Conservation (phyloP, 2,797 vertebrate genomes). For the Gambusia yucatana region DNA sequence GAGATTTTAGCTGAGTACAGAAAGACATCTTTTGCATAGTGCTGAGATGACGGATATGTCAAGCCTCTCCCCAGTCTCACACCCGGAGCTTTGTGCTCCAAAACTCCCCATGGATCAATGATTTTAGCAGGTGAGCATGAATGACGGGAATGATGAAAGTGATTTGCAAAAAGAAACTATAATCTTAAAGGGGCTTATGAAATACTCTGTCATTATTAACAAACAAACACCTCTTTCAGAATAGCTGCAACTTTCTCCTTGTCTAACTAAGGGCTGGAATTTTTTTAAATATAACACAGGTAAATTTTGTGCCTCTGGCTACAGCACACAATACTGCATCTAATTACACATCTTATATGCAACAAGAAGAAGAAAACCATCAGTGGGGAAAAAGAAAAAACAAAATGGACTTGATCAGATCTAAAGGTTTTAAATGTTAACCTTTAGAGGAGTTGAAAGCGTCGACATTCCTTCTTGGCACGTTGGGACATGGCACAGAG, state of each 20-base stretch:
- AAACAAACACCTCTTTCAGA: not conserved
- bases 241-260: slow-evolving; percentile 8
- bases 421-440: slow-evolving; percentile 45
- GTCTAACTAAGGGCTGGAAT: slow-evolving; percentile 26
- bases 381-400: too few relatives aligned
- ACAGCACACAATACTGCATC: slow-evolving; percentile 26
- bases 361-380: too few relatives aligned
- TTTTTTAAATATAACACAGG: slow-evolving; percentile 34
- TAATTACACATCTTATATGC: slow-evolving; percentile 58
- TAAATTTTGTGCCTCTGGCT: slow-evolving; percentile 40
- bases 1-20: not conserved
- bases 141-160: not conserved
- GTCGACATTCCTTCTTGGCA: slow-evolving; percentile 66
- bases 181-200: not conserved
- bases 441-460: slow-evolving; percentile 51
- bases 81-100: not conserved
- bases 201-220: slow-evolving; percentile 1
- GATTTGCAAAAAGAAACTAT: not conserved
- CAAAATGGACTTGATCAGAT: too few relatives aligned
- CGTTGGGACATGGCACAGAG: slow-evolving; percentile 53
- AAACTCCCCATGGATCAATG: not conserved
- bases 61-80: not conserved
- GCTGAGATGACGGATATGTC: not conserved
- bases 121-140: not conserved
- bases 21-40: not conserved